A percentile compares a stretch with the other conserved stretches of the same genome.
Evolutionary conservation across 2,888 invertebrate genomes (phyloP).

Genomic region (Synanthedon tipuliformis): DNA sequence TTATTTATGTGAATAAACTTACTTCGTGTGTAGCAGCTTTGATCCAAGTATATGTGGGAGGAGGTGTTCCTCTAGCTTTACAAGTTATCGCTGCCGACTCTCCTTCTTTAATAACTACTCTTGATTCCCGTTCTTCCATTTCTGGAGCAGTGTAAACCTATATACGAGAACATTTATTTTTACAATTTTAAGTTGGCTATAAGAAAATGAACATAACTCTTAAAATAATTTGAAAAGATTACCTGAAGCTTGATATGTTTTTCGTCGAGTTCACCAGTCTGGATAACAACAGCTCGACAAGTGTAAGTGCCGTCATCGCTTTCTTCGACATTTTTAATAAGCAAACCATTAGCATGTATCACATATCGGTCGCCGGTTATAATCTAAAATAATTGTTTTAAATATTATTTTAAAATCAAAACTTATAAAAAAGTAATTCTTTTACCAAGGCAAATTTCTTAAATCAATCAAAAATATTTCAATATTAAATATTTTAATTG

Average conservation of each 20-base stretch:
- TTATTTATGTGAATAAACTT: conserved; percentile 5
- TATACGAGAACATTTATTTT: background rate
- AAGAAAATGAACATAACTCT: background rate
- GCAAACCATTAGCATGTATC: conserved; percentile 78
- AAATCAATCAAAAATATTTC: too few relatives aligned
- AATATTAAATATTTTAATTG: too few relatives aligned
- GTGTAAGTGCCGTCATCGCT: conserved; percentile 89
- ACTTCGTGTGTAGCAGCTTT: conserved; percentile 76
- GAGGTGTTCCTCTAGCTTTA: conserved; percentile 85
- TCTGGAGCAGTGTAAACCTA: conserved; percentile 81
- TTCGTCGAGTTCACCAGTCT: conserved; percentile 82
- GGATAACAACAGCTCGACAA: conserved; percentile 86
- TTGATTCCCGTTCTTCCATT: conserved; percentile 73
- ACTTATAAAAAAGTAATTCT: background rate
- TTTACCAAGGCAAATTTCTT: background rate
- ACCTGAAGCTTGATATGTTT: conserved; percentile 85
- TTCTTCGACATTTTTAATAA: conserved; percentile 81
- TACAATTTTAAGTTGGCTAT: background rate
- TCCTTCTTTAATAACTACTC: conserved; percentile 82
- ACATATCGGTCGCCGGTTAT: conserved; percentile 78
- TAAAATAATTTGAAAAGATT: conserved; percentile 8
- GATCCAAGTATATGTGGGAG: conserved; percentile 87
- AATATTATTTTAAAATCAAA: background rate
- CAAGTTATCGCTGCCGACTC: conserved; percentile 82
- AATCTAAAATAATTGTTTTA: conserved; percentile 51